Evolutionary conservation across 2,797 vertebrate species (phyloP).

Genomic region (Erpetoichthys calabaricus): DNA sequence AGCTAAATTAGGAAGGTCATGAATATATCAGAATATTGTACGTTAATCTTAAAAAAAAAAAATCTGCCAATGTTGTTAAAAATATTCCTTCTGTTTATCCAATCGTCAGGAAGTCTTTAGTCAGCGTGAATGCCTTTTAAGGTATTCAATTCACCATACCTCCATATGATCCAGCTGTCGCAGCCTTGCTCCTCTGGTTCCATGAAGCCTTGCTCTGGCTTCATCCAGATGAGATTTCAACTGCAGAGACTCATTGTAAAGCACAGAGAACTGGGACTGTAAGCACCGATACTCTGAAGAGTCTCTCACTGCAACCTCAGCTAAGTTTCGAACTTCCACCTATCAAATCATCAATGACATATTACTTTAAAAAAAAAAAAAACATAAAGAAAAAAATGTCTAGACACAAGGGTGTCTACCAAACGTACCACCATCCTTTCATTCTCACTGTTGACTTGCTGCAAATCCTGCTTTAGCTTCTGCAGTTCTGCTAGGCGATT

Average conservation of each 20-base stretch:
- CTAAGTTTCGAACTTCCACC: constrained; percentile 70
- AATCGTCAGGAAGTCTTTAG: no score
- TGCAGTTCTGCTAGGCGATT: constrained; percentile 81
- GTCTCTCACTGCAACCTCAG: constrained; percentile 80
- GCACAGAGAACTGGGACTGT: constrained; percentile 92
- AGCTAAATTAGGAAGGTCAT: not conserved
- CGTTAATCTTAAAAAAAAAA: not conserved
- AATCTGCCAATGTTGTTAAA: not conserved
- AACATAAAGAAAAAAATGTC: rapidly evolving
- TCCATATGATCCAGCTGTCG: constrained; percentile 94
- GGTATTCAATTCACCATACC: constrained; percentile 32
- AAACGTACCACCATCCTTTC: constrained; percentile 70
- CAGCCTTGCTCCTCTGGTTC: constrained; percentile 76
- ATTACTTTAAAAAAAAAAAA: constrained; percentile 1
- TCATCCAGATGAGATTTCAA: constrained; percentile 88
- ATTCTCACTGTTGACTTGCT: constrained; percentile 75
- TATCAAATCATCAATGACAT: constrained; percentile 19
- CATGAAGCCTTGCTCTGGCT: constrained; percentile 78
- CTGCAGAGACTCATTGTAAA: constrained; percentile 90
- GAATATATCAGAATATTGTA: no score
- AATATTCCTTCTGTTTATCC: no score
- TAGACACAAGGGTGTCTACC: rapidly evolving
- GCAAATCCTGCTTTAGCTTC: constrained; percentile 80
- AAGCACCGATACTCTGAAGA: constrained; percentile 88
- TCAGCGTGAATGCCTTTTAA: no score